phyloP scores from a whole-genome alignment of 2,113 vertebrate species.

The Brachypteracias leptosomus region DNA sequence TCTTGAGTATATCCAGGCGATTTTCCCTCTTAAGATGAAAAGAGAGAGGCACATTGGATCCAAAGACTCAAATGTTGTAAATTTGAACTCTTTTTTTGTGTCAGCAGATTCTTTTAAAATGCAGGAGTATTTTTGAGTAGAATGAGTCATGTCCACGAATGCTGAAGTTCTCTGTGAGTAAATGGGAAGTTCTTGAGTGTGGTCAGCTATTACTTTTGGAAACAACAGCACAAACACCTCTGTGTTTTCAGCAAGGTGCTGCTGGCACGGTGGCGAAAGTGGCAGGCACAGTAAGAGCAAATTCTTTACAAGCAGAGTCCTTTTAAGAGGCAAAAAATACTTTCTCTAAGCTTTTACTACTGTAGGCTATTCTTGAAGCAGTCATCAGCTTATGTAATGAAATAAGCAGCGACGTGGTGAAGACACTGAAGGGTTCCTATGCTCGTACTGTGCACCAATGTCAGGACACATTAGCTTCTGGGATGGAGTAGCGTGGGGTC shows the following conservation, averaged over 20 bases:
- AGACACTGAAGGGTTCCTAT: background rate
- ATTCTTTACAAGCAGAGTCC: background rate
- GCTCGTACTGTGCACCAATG: accelerated
- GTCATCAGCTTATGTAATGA: background rate
- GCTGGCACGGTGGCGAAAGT: background rate
- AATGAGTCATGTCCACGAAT: background rate
- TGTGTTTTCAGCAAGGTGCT: background rate
- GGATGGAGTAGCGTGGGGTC: background rate
- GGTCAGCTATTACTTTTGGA: background rate
- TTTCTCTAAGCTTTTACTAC: background rate
- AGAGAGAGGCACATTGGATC: background rate
- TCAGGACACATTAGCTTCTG: background rate
- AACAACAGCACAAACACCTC: background rate
- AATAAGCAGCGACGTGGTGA: background rate
- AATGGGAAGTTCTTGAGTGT: background rate
- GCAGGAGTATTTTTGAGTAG: background rate
- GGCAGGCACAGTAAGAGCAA: background rate
- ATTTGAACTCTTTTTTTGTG: background rate
- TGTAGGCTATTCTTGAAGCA: background rate
- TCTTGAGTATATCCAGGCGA: background rate
- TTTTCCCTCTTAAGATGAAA: background rate
- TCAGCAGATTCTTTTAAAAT: background rate
- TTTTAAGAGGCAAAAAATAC: background rate
- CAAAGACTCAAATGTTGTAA: accelerated
- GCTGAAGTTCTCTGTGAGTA: background rate